phyloP scores from a whole-genome alignment of 2,113 vertebrate species.

The Xerus inauris region DNA sequence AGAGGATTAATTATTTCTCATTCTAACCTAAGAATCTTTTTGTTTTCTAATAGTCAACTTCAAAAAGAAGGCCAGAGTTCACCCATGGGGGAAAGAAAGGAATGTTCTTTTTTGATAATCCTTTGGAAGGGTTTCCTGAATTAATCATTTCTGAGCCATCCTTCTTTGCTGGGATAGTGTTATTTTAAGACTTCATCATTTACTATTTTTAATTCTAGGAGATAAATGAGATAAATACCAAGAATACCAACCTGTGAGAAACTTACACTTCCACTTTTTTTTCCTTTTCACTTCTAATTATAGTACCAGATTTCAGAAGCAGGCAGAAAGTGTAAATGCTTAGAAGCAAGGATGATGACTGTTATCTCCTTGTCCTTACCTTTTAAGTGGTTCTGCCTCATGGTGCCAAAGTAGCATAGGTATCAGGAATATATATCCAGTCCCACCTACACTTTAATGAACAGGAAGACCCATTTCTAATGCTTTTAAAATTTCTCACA shows the following conservation, averaged over 20 bases:
- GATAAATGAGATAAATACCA: constrained; percentile 74
- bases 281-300: background rate
- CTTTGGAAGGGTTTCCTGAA: constrained; percentile 65
- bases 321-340: constrained; percentile 5
- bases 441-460: background rate
- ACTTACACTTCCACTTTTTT: constrained; percentile 46
- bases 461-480: background rate
- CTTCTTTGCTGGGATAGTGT: constrained; percentile 69
- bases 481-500: background rate
- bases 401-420: constrained; percentile 17
- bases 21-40: constrained; percentile 7
- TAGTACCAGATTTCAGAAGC: background rate
- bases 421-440: background rate
- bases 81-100: constrained; percentile 35
- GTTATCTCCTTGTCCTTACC: background rate
- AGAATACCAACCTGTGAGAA: constrained; percentile 73
- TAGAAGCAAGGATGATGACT: background rate
- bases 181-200: constrained; percentile 79
- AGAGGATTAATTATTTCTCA: constrained; percentile 51
- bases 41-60: constrained; percentile 49
- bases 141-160: constrained; percentile 70
- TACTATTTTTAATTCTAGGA: constrained; percentile 68
- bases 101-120: constrained; percentile 54
- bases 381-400: constrained; percentile 4
- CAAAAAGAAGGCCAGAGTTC: constrained; percentile 69